Percentiles rank a stretch among this genome's conserved stretches.
Conservation (phyloP, 2,113 vertebrate species). For the Tympanuchus pallidicinctus region DNA sequence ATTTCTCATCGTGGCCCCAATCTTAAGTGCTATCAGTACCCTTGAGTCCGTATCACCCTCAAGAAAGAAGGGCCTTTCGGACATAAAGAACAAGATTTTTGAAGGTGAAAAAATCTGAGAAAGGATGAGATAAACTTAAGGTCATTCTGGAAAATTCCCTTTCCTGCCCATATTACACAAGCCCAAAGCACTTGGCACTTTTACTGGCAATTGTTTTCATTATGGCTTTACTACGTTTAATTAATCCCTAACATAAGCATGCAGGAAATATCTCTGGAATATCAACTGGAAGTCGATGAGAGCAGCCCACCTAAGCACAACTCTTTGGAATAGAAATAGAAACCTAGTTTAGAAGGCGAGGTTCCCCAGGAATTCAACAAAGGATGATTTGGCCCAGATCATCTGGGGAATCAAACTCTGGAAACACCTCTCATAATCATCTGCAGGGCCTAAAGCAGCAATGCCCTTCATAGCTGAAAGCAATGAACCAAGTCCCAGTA, state of each 20-base stretch:
- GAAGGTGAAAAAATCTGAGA: neutral
- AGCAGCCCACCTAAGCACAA: neutral
- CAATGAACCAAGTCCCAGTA: neutral
- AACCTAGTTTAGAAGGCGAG: neutral
- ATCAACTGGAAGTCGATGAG: neutral
- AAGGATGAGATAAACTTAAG: neutral
- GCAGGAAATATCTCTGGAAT: neutral
- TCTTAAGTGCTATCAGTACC: neutral
- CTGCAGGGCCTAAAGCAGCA: neutral
- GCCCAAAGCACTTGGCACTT: neutral
- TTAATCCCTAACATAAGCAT: neutral
- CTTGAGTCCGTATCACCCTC: neutral
- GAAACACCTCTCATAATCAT: neutral
- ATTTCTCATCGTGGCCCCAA: neutral
- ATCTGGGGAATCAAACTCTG: neutral
- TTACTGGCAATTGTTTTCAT: neutral
- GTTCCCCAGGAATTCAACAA: neutral
- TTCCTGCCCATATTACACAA: neutral
- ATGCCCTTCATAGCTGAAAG: neutral
- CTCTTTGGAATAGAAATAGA: neutral
- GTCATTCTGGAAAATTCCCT: neutral
- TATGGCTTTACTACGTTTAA: neutral
- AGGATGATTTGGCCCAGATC: neutral
- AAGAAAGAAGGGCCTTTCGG: neutral
- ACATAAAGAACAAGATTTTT: neutral